These are phyloP conservation scores for Ochropleura leucogaster DNA, from an alignment of 2,888 invertebrate species.

Conservation along the genomic window DNA sequence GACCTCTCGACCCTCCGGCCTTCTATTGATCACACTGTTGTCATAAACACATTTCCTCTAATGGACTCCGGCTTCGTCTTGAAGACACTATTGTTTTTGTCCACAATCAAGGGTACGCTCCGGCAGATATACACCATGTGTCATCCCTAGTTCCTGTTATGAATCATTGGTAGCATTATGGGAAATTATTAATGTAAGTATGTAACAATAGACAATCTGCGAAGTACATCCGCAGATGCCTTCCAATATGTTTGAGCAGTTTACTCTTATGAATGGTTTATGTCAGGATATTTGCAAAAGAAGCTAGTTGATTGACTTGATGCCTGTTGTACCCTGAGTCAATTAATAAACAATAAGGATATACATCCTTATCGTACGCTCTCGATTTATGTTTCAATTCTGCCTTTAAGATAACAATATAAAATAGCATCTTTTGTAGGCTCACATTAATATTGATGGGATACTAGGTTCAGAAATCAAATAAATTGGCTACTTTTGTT, in stretches of 20 bases:
- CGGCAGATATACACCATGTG: conserved; percentile 71
- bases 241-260: background rate
- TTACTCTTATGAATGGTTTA: conserved; percentile 3
- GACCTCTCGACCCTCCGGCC: conserved; percentile 76
- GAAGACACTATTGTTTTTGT: conserved; percentile 83
- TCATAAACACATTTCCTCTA: conserved; percentile 86
- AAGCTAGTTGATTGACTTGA: conserved; percentile 4
- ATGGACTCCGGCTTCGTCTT: conserved; percentile 82
- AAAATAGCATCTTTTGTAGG: conserved; percentile 35
- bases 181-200: conserved; percentile 56
- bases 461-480: conserved; percentile 57
- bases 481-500: conserved; percentile 68
- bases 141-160: conserved; percentile 69
- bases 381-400: conserved; percentile 36
- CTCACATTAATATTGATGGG: conserved; percentile 53
- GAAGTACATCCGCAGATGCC: background rate
- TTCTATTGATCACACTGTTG: conserved; percentile 86
- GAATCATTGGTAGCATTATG: conserved; percentile 69
- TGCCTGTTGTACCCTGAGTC: background rate
- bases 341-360: conserved; percentile 34
- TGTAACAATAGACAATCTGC: conserved; percentile 29
- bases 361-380: conserved; percentile 15
- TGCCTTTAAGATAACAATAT: conserved; percentile 27
- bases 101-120: conserved; percentile 75
- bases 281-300: conserved; percentile 10